Base-by-base conservation (phyloP, 2,797 vertebrate species). In the Etheostoma nigrum region DNA sequence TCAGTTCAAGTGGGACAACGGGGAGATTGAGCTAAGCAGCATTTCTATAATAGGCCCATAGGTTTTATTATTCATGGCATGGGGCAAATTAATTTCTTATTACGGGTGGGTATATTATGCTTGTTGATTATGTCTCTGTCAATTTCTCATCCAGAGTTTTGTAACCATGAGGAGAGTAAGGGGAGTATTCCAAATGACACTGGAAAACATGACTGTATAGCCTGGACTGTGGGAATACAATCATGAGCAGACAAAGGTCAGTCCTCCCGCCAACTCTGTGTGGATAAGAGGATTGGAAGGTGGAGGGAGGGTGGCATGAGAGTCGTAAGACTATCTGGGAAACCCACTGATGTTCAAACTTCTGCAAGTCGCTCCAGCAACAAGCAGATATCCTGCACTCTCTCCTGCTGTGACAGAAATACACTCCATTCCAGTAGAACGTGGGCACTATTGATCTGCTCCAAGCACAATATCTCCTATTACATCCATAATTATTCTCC, bases 401-500 rank as follows among this genome's bases (percentile, higher is more conserved):
- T 72, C 84, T 90, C 91, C 91, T 72, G 86, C 92, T 86, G 91
- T 78, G 92, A 89, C 88, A 91, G 88, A 92, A 91, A 92, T 85
- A 86, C 76, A 77, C 83, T 86, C 83, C 83, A 91, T 68, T 62
- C 84, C 86, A 85, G 88, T 78, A 74, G 88, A 91, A 90, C 76
- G 65, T 85, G 88, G 84, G 73, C 68, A 80, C 87, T 91, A 94
- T 93, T 89, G 93, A 94, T 94, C 92, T 86, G 86, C 89, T 89
- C 92, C 80, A 84, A 78, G 86, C 65, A 79, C 90, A 90, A 92
- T 91, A 93, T 91, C 93, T 93, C 89, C 89, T 88, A 90, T 92
- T 89, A 90, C 91, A 91, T 91, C 89, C 92, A 88, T 88, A 92
- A 92, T 93, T 90, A 90, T 90, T 92, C 90, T 88, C 86, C 85